Evolutionary conservation across 1,140 invertebrate genomes (phyloP).

Genomic region (Drosophila littoralis): DNA sequence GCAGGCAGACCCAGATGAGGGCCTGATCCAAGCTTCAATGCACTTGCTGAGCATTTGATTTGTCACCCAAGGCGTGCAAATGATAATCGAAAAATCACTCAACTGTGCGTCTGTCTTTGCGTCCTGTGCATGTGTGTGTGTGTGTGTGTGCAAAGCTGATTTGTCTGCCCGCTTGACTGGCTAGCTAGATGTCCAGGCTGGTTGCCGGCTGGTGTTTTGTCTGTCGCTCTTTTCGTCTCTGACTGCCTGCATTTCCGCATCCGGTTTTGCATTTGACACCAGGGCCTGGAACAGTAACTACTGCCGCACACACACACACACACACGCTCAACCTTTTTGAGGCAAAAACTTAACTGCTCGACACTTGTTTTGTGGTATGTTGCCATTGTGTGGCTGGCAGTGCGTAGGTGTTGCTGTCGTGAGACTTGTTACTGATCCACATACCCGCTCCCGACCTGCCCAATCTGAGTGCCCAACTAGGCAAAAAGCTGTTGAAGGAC

Average conservation of each 20-base stretch:
- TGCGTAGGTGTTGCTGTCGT: constrained; percentile 50
- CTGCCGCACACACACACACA: constrained; percentile 10
- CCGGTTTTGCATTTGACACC: constrained; percentile 81
- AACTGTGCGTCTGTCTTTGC: constrained; percentile 63
- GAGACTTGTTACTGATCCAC: constrained; percentile 62
- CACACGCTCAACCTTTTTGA: constrained; percentile 27
- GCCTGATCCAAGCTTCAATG: constrained; percentile 54
- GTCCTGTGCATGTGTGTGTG: constrained; percentile 6
- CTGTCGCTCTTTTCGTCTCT: constrained; percentile 25
- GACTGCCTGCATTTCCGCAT: constrained; percentile 76
- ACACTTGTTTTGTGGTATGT: constrained; percentile 81
- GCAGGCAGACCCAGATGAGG: constrained; percentile 16
- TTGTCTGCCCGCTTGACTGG: constrained; percentile 78
- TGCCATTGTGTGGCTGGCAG: constrained; percentile 59
- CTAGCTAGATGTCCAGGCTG: constrained; percentile 48
- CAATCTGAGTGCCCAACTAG: constrained; percentile 51
- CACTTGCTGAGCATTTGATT: constrained; percentile 77
- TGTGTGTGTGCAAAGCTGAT: constrained; percentile 69
- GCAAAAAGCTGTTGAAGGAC: constrained; percentile 73
- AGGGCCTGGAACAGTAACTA: constrained; percentile 54
- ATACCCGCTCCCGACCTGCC: constrained; percentile 4
- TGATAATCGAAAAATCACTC: constrained; percentile 83
- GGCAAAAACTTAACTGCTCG: constrained; percentile 78
- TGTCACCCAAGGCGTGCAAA: constrained; percentile 82
- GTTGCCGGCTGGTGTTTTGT: constrained; percentile 46